phyloP scores from a whole-genome alignment of 1,140 invertebrate species.

The Harpegnathos saltator region DNA sequence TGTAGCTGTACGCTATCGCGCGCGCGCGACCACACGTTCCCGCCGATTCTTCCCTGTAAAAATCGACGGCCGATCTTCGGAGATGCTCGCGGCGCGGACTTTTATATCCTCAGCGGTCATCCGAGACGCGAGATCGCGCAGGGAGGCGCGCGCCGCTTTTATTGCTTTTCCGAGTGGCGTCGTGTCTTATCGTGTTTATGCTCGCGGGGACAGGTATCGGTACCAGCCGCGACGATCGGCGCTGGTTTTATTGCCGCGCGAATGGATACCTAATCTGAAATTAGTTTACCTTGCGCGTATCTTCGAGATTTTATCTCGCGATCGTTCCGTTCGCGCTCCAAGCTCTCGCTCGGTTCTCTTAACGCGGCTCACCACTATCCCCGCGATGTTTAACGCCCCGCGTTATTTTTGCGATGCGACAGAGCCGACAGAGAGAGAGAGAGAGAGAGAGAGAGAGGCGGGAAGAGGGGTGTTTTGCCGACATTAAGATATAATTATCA shows the following conservation, averaged over 20 bases:
- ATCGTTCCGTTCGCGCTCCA: background rate
- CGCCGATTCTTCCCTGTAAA: background rate
- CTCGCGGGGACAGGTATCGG: slow-evolving; percentile 34
- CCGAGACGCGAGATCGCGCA: slow-evolving; percentile 2
- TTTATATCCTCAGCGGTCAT: slow-evolving; percentile 40
- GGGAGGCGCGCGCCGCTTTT: too few species aligned
- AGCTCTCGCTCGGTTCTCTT: too few species aligned
- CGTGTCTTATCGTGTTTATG: slow-evolving; percentile 8
- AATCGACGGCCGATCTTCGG: background rate
- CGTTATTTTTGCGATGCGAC: background rate
- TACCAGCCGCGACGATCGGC: slow-evolving; percentile 1
- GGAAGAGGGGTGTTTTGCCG: background rate
- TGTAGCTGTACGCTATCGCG: too few species aligned
- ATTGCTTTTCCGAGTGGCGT: background rate
- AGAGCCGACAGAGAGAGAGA: background rate
- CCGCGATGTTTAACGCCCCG: background rate
- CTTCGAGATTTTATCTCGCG: slow-evolving; percentile 15
- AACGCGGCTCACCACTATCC: background rate
- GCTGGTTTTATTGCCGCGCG: slow-evolving; percentile 27
- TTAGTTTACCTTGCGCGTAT: slow-evolving; percentile 25
- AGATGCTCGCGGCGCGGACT: background rate
- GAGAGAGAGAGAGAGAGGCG: too few species aligned
- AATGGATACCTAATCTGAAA: slow-evolving; percentile 49
- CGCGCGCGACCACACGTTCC: too few species aligned
- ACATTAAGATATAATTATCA: background rate